These are phyloP conservation scores for Pituophis catenifer DNA, from an alignment of 2,113 vertebrate genomes.

Conservation along the genomic window DNA sequence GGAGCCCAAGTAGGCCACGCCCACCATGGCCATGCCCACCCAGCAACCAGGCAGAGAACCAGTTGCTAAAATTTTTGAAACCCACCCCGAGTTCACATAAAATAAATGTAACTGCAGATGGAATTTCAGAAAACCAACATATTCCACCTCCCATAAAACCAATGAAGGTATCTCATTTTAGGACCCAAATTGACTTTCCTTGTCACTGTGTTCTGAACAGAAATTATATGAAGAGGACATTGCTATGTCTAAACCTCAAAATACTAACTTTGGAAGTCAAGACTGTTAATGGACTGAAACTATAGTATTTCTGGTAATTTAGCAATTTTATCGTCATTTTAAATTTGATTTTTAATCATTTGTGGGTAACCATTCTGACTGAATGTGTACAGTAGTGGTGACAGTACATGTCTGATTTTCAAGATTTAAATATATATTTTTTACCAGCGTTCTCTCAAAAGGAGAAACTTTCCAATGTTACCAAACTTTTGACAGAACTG, in stretches of 20 bases:
- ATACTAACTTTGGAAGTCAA: not conserved
- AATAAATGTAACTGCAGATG: conserved; percentile 8
- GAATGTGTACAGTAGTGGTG: not conserved
- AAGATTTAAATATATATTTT: not conserved
- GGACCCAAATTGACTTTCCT: conserved; percentile 4
- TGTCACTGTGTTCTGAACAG: not conserved
- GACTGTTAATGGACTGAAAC: not conserved
- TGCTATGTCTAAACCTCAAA: conserved; percentile 10
- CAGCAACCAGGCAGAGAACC: too few species aligned
- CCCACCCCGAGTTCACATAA: not conserved
- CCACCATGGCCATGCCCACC: too few species aligned
- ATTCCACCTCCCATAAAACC: not conserved
- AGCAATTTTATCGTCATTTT: not conserved
- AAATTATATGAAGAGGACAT: not conserved
- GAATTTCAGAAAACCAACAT: not conserved
- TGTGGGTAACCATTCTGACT: not conserved
- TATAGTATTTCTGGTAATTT: not conserved
- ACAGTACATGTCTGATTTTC: not conserved
- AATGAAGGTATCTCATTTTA: not conserved
- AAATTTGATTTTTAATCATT: not conserved
- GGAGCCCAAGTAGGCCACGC: too few species aligned
- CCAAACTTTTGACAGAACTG: not conserved
- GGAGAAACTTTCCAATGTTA: not conserved
- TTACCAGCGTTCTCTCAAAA: not conserved
- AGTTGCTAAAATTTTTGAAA: too few species aligned